Percentiles rank a stretch among this genome's conserved stretches.
Conservation (phyloP, 2,113 vertebrate species). For the Elanoides forficatus region DNA sequence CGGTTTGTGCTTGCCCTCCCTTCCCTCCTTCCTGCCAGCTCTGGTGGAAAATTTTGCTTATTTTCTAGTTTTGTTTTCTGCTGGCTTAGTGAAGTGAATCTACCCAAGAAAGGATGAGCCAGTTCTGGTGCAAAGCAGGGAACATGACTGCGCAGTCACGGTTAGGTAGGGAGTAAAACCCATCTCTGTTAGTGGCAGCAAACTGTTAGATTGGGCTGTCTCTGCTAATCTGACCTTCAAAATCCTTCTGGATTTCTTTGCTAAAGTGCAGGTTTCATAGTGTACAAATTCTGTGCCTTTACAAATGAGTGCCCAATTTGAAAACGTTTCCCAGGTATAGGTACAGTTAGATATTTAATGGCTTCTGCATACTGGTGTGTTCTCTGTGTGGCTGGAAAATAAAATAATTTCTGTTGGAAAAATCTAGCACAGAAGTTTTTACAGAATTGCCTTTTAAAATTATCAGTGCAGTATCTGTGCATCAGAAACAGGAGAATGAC, state of each 20-base stretch:
- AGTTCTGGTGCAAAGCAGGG: not conserved
- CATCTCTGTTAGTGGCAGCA: not conserved
- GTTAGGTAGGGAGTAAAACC: not conserved
- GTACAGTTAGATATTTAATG: not conserved
- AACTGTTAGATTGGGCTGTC: not conserved
- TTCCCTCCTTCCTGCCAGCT: not conserved
- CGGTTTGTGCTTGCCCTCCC: not conserved
- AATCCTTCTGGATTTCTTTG: not conserved
- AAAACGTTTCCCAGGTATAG: not conserved
- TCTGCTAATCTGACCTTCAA: not conserved
- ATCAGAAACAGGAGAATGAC: not conserved
- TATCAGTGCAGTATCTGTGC: not conserved
- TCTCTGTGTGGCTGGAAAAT: not conserved
- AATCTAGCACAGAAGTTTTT: not conserved
- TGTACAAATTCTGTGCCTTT: not conserved
- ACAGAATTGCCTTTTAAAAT: not conserved
- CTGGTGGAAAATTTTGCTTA: not conserved
- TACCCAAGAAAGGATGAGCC: not conserved
- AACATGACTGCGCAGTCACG: accelerated
- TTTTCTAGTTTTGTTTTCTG: not conserved
- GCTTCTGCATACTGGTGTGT: not conserved
- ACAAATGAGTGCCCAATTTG: not conserved
- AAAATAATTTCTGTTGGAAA: not conserved
- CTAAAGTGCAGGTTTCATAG: not conserved
- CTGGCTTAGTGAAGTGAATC: not conserved